Conservation (phyloP, 2,888 invertebrate genomes). For the Amiota mariae region DNA sequence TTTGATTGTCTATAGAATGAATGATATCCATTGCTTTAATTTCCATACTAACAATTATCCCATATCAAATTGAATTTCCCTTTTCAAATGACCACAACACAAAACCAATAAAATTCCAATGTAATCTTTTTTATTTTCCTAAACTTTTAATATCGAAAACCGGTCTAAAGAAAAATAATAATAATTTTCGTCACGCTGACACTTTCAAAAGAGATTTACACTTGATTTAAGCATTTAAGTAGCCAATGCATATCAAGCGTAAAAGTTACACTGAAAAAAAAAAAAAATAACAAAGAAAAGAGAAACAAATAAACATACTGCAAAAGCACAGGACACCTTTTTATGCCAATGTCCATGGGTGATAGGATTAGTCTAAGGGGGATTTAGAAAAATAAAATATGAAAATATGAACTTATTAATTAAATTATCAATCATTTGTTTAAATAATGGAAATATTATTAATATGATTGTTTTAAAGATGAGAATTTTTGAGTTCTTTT, state of each 20-base stretch:
- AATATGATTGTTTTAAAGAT: no score
- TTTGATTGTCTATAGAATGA: no score
- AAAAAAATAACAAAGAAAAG: background rate
- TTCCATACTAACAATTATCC: no score
- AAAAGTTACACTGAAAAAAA: background rate
- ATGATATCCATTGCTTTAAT: no score
- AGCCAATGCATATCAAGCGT: background rate
- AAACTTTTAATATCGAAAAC: background rate
- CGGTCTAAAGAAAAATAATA: background rate
- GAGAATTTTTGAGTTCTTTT: no score
- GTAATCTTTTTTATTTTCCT: background rate
- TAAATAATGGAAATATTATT: no score
- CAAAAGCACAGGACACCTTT: background rate
- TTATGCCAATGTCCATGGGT: background rate
- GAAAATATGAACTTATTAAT: no score
- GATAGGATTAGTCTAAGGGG: no score
- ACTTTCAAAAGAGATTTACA: background rate
- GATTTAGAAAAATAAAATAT: no score
- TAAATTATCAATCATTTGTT: no score
- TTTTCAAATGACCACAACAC: background rate
- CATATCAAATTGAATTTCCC: background rate
- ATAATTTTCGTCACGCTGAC: background rate
- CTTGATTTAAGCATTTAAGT: conserved; percentile 15
- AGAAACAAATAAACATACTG: background rate
- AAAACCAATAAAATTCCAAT: background rate